A percentile compares a stretch with the other conserved stretches of the same genome.
These are phyloP conservation scores for Valencia hispanica DNA, from an alignment of 2,797 vertebrate species.

Conservation along the genomic window DNA sequence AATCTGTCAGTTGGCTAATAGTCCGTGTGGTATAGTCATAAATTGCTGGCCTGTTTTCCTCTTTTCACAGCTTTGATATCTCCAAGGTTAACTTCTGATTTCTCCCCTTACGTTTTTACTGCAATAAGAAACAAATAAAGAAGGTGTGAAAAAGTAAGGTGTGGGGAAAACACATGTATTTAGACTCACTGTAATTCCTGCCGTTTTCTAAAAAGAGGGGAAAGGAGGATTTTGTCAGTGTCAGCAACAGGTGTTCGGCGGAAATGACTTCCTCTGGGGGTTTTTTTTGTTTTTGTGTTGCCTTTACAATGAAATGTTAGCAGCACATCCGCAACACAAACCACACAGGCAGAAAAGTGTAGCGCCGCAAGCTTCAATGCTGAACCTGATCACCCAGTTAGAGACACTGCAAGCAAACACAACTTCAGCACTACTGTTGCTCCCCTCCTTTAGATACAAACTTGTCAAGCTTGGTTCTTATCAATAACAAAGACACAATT, in stretches of 20 bases:
- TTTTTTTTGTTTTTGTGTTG: constrained; percentile 21
- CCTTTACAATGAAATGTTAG: constrained; percentile 57
- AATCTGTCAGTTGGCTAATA: constrained; percentile 51
- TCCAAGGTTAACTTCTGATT: constrained; percentile 37
- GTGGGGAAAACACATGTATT: constrained; percentile 10
- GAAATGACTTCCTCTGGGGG: constrained; percentile 35
- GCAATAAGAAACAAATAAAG: constrained; percentile 19
- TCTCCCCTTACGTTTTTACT: constrained; percentile 25
- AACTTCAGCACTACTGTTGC: constrained; percentile 9
- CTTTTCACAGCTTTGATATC: constrained; percentile 47
- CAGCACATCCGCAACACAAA: constrained; percentile 60
- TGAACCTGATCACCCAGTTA: constrained; percentile 67
- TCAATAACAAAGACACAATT: background rate
- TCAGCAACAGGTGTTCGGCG: constrained; percentile 68
- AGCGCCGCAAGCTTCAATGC: constrained; percentile 33
- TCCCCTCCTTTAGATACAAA: background rate
- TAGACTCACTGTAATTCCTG: constrained; percentile 1
- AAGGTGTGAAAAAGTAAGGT: background rate
- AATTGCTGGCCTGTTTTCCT: constrained; percentile 40
- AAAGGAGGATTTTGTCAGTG: constrained; percentile 26
- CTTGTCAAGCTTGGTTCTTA: background rate
- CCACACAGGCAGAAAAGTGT: constrained; percentile 43
- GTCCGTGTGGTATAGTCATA: constrained; percentile 30
- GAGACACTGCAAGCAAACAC: constrained; percentile 48
- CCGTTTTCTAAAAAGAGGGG: constrained; percentile 3